Evolutionary conservation across 2,113 vertebrate genomes (phyloP).

Genomic region (Megalops atlanticus): DNA sequence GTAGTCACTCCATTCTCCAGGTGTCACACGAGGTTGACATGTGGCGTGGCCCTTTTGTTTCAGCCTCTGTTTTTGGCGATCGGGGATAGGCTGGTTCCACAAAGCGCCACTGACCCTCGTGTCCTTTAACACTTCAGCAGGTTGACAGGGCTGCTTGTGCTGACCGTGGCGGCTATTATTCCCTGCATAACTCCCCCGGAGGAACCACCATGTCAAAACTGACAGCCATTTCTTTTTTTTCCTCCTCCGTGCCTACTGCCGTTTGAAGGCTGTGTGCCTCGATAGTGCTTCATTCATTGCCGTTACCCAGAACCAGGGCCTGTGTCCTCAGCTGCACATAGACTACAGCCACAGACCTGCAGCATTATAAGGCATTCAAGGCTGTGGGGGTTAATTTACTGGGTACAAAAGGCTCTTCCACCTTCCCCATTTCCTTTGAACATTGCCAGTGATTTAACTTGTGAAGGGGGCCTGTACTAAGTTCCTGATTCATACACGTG

Average conservation of each 20-base stretch:
- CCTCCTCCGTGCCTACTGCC: neutral
- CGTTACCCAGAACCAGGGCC: neutral
- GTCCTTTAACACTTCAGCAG: neutral
- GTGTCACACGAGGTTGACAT: too few species aligned
- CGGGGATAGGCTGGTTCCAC: neutral
- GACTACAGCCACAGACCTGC: constrained; percentile 5
- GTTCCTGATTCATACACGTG: too few species aligned
- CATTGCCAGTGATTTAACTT: neutral
- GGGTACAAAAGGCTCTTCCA: neutral
- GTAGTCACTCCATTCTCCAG: neutral
- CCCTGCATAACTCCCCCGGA: neutral
- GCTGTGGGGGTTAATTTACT: neutral
- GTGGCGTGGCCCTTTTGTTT: neutral
- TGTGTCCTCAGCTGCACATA: neutral
- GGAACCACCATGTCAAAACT: constrained; percentile 12
- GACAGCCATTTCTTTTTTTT: neutral
- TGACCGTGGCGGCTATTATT: neutral
- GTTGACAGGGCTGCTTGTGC: neutral
- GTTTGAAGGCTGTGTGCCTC: neutral
- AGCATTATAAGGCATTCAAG: neutral
- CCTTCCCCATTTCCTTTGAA: neutral
- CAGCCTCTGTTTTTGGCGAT: neutral
- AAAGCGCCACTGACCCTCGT: neutral
- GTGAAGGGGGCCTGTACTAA: neutral
- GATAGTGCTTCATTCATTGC: neutral